Base-by-base conservation (phyloP, 2,113 vertebrate species). In the Seriola dumerili region DNA sequence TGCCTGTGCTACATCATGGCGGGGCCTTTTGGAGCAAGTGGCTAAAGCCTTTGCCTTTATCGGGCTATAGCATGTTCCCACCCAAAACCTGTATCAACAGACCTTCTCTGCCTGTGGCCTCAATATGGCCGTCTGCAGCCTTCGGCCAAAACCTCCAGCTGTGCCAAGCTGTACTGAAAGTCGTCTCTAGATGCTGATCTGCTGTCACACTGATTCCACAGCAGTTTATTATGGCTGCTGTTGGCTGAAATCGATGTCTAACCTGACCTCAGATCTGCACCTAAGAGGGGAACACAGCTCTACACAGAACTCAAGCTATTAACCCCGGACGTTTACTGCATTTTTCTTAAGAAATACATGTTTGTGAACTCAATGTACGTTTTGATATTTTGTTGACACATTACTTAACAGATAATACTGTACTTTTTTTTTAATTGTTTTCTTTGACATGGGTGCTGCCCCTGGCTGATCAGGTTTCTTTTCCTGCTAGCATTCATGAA, bases 311-410 rank as follows among this genome's bases (percentile, higher is more conserved):
- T 90, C 84, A 80, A 91, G 86, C 87, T 89, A 89, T 76, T 84
- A 88, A 85, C 89, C 75, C 80, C 82, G 72, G 84, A 88, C 62
- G 89, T 93, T 91, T 92, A 91, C 91, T 79, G 82, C 83, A 75
- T 91, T 92, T 92, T 92, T 92, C 78, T 83, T 82, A 90, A 89
- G 65, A 92, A 81, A 85, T 83, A 80, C 80, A 85, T 83, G 83
- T 91, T 90, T 82, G 85, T 93, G 87, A 91, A 89, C 63, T 86
- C 54, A 81, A 69, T 93, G 89, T 92, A 86, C 7, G 40, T 91
- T 92, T 92, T 86, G 81, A 84, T 91, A 92, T 92, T 93, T 90
- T 88, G 80, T 89, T 93, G 57, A 87, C 86, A 81, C 71, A 74
- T 93, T 89, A 84, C 62, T 83, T 91, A 87, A 88, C 83, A 78